Percentiles rank a stretch among this genome's conserved stretches.
Evolutionary conservation across 2,888 invertebrate genomes (phyloP).

Genomic region (Selenia dentaria): DNA sequence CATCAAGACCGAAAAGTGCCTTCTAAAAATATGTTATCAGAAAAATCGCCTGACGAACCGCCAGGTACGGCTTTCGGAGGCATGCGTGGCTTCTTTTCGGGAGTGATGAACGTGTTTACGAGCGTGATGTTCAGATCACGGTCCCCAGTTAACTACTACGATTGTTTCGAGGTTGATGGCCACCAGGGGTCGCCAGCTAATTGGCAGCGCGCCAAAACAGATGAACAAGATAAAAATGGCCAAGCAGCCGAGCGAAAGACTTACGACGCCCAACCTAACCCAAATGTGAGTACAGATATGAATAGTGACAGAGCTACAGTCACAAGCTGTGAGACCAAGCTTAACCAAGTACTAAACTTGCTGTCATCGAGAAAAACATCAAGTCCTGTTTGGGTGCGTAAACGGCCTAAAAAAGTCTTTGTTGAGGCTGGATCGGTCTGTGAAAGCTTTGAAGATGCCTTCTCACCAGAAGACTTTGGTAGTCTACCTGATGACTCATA

Average conservation of each 20-base stretch:
- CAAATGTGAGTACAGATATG: constrained; percentile 53
- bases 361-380: constrained; percentile 45
- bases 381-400: constrained; percentile 38
- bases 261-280: constrained; percentile 38
- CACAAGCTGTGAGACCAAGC: constrained; percentile 63
- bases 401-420: constrained; percentile 53
- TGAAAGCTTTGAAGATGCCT: constrained; percentile 69
- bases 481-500: constrained; percentile 47
- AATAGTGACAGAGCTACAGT: constrained; percentile 52
- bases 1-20: constrained; percentile 25
- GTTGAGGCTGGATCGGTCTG: constrained; percentile 59
- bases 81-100: constrained; percentile 64
- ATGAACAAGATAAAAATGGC: constrained; percentile 64
- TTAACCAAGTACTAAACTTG: constrained; percentile 57
- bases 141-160: constrained; percentile 45
- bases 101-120: constrained; percentile 61
- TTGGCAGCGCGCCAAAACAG: constrained; percentile 64
- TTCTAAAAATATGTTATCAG: not conserved
- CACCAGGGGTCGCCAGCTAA: constrained; percentile 50
- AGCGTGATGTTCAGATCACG: constrained; percentile 60
- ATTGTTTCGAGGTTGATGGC: constrained; percentile 49
- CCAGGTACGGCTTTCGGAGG: constrained; percentile 46
- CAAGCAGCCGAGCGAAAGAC: constrained; percentile 40
- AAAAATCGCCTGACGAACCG: constrained; percentile 9
- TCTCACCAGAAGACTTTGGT: constrained; percentile 61